Base-by-base conservation (phyloP, 2,113 vertebrate species). In the Cynocephalus volans region DNA sequence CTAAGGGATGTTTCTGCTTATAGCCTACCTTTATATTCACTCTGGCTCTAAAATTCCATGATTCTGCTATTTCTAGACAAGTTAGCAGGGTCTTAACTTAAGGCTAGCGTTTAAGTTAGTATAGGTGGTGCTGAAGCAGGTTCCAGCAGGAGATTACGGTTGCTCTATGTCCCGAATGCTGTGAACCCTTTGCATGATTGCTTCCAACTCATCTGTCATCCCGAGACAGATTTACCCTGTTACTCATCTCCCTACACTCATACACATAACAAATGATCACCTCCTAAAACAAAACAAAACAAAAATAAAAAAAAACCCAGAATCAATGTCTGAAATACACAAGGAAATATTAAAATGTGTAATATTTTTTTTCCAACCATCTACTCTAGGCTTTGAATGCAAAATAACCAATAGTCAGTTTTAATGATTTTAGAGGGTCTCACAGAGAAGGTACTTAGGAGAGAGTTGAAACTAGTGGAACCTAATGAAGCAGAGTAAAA, bases 341-440 rank as follows among this genome's bases (percentile, higher is more conserved):
- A 54, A 76, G 31, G 15, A 77, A 86, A 90, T 60, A 90, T 19
- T 77, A 84, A 36, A 80, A 75, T 50, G 7, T 8, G 45, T 76
- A 15, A 26, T 31, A 41, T 41, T 60, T 73, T 69, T 88, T 26
- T 17, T 13, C 41, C 15, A 94, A 33, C 18, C 6, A 58, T 88
- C 26, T 17, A 26, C 21, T 77, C 31, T 11, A 70, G 52, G 88
- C 33, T 69, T 75, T 90, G 26, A 88, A 45, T 67, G 45, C 4
- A 91, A 70, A 95, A 62, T 48, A 83, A 62, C 10, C 14, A 70
- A 56, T 93, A 81, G 10, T 93, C n/a, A 84, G 8, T 64, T 85
- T 97, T 88, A 79, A 36, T 33, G 23, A 79, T 93, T 80, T 90
- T 56, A 60, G 15, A 87, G 52, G 31, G 11, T 19, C 36, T 87